These are phyloP conservation scores for Cebidichthys violaceus DNA, from an alignment of 2,113 vertebrate species.

Conservation along the genomic window DNA sequence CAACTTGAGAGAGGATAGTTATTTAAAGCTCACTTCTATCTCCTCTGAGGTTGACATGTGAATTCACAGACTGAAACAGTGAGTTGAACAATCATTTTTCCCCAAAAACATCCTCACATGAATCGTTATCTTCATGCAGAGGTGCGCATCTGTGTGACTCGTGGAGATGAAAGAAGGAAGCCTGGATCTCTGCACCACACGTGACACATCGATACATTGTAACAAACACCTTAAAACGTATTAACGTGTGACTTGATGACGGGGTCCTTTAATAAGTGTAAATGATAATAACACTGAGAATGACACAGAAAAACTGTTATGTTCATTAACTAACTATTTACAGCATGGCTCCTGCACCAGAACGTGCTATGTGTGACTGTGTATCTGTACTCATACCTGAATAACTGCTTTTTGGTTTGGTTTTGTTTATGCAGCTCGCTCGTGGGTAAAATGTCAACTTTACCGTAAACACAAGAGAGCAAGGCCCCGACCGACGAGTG, in stretches of 20 bases:
- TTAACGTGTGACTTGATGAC: not conserved
- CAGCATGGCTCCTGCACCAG: not conserved
- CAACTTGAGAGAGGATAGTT: not conserved
- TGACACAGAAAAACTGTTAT: too few species aligned
- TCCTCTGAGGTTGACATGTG: not conserved
- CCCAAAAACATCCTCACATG: not conserved
- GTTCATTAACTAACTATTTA: not conserved
- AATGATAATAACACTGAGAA: not conserved
- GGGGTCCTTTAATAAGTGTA: not conserved
- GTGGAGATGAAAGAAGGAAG: not conserved
- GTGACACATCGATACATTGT: not conserved
- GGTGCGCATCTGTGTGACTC: not conserved
- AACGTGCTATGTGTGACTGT: not conserved
- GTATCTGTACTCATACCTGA: not conserved
- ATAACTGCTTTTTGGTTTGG: constrained; percentile 26
- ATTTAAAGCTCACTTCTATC: not conserved
- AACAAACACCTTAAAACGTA: not conserved
- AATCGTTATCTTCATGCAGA: not conserved
- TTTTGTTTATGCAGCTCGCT: constrained; percentile 33
- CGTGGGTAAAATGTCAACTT: constrained; percentile 42
- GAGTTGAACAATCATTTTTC: not conserved
- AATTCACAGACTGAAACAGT: not conserved
- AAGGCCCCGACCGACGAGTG: constrained; percentile 37
- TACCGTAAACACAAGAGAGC: constrained; percentile 49
- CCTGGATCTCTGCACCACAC: not conserved